Percentiles rank a stretch among this genome's conserved stretches.
Evolutionary conservation across 2,888 invertebrate genomes (phyloP).

Genomic region (Napeogenes inachia): DNA sequence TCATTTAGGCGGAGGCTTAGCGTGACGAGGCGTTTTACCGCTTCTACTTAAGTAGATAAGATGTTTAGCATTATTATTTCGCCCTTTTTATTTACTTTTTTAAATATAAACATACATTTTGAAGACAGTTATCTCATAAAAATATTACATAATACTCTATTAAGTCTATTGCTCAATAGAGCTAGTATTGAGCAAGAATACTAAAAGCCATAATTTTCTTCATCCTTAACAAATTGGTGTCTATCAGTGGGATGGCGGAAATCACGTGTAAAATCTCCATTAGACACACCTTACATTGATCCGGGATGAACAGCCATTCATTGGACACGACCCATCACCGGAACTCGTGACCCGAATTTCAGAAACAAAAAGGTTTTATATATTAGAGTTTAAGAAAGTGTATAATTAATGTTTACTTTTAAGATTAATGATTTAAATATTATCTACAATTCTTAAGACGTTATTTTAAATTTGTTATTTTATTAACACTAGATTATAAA

Average conservation of each 20-base stretch:
- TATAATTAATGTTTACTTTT: too few species aligned
- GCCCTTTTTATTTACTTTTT: too few species aligned
- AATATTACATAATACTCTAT: too few species aligned
- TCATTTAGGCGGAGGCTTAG: constrained; percentile 46
- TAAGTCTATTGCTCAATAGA: too few species aligned
- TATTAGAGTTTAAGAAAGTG: constrained; percentile 27
- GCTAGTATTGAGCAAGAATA: background rate
- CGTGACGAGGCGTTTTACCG: constrained; percentile 41
- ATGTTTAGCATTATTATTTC: background rate
- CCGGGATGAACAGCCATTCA: constrained; percentile 68
- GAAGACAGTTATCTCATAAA: too few species aligned
- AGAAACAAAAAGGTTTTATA: constrained; percentile 45
- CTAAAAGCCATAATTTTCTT: background rate
- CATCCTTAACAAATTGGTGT: constrained; percentile 44
- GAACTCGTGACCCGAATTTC: constrained; percentile 67
- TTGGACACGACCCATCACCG: constrained; percentile 64
- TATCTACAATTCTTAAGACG: too few species aligned
- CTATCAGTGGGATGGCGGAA: constrained; percentile 54
- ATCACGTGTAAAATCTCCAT: constrained; percentile 76
- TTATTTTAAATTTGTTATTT: too few species aligned
- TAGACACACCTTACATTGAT: constrained; percentile 68
- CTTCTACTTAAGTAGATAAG: constrained; percentile 3
- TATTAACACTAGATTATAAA: too few species aligned
- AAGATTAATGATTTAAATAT: too few species aligned
- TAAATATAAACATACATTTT: too few species aligned